Evolutionary conservation across 1,140 invertebrate species (phyloP), one percentile per base, ranked within the genome.

Genomic region (Drosophila malerkotliana): DNA sequence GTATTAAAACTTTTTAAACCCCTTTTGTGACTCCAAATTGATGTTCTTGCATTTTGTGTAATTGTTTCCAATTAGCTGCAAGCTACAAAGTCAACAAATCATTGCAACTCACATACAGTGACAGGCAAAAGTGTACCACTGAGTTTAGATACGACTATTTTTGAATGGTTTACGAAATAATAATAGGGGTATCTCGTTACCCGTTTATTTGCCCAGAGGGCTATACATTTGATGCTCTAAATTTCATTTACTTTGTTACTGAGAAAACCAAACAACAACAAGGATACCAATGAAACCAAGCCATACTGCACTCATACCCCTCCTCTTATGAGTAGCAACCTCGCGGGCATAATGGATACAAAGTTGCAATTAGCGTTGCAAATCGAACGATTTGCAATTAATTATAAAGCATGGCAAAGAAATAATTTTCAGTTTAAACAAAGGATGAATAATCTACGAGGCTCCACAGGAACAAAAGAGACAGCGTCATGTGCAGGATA

Each of bases 51-150:
- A 71, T 76, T 81, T 81, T 74, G 59, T 72, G 57, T 69, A 85
- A 75, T 81, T 87, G 82, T 87, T 87, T 87, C 78, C 82, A 69
- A 78, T 85, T 78, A 85, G 78, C 82, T 87, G 74, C 61, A 58
- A 81, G 82, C 82, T 52, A 56, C 34, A 85, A 85, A 87, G 78
- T 87, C 82, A 87, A 82, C 82, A 87, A 79, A 88, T 87, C 82
- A 85, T 59, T 81, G 68, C 77, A 81, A 72, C 61, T 74, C 73
- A 79, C 81, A 85, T 48, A 37, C 4, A 82, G 60, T 60, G 47
- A 63, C 72, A 55, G 53, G 37, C 48, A n/a, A 54, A 74, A 67
- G 52, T 28, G n/a, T 47, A 66, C 41, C 47, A 66, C 8, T 4
- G 47, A 45, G 49, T 4, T 48, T 10, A 26, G 26, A 5, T 24